Conservation (phyloP, 1,140 invertebrate genomes). For the Littorina saxatilis region DNA sequence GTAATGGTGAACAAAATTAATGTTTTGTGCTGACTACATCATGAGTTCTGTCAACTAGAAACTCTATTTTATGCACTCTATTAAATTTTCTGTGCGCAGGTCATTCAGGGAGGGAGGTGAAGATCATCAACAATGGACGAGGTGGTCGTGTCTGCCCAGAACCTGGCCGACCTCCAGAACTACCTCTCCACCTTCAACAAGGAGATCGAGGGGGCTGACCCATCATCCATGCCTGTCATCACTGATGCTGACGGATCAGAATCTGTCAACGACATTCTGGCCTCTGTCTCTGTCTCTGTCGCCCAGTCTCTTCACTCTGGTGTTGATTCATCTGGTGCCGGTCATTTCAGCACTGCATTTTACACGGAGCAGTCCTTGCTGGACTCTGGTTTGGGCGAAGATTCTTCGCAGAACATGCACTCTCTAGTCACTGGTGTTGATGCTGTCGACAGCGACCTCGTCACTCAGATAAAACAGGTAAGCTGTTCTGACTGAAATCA, state of each 20-base stretch:
- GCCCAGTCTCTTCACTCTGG: constrained; percentile 10
- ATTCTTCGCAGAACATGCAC: constrained; percentile 36
- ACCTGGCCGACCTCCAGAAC: constrained; percentile 87
- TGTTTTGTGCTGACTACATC: no score
- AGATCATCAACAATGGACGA: constrained; percentile 22
- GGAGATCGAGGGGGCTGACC: constrained; percentile 80
- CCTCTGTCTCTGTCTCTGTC: constrained; percentile 16
- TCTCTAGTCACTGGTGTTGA: constrained; percentile 38
- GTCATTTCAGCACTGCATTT: constrained; percentile 48
- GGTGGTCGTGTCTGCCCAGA: constrained; percentile 43
- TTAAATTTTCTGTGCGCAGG: no score
- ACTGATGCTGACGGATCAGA: constrained; percentile 35
- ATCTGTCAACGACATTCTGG: constrained; percentile 25
- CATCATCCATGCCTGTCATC: constrained; percentile 43
- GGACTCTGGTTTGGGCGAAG: constrained; percentile 28
- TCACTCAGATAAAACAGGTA: constrained; percentile 19
- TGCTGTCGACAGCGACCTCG: constrained; percentile 23
- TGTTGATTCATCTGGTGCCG: background rate
- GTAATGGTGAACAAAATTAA: no score
- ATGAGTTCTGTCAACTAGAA: no score
- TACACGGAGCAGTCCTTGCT: constrained; percentile 49
- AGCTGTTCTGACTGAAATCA: background rate
- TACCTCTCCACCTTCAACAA: constrained; percentile 91
- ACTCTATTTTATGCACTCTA: no score
- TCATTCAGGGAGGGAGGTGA: background rate